Base-by-base conservation (phyloP, 1,140 invertebrate species). In the Limonius californicus region DNA sequence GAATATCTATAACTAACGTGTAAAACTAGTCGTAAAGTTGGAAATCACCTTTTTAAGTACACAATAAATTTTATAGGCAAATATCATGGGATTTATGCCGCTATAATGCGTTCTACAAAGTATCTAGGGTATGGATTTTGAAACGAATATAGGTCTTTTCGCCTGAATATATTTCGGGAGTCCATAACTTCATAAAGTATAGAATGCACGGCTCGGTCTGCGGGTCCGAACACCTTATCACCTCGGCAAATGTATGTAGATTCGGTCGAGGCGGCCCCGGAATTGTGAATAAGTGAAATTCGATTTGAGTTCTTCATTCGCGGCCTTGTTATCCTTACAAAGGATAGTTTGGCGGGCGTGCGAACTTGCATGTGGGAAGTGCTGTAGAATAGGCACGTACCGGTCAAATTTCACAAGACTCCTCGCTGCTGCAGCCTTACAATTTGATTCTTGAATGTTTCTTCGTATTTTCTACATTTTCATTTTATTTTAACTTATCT, bases 251-350 rank as follows among this genome's bases (percentile, higher is more conserved):
- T 73, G 64, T 73, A 73, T 73, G 72, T 70, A 73, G 72, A 73
- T 73, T 73, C 66, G 63, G 59, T 61, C 58, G 66, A 61, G 50
- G 62, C 61, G 50, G 61, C 55, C 62, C 30, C 56, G 35, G 71
- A 73, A 73, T 73, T 71, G 65, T 71, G 70, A 73, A 69, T 71
- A 71, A 70, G 66, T 66, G 66, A 72, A 73, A 73, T 73, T 73
- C 70, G 70, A 73, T 73, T 73, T 73, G 67, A 71, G 70, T 72
- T 71, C 71, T 72, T 72, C 71, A 66, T 67, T 68, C 66, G 66
- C 50, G 39, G 57, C 62, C 68, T 69, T 70, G 69, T 70, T 70
- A 70, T 67, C 67, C 59, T 63, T 62, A 70, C 70, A 72, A 70
- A 72, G 70, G 69, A 70, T 72, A 72, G 68, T 70, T 72, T 69